These are phyloP conservation scores for Actenoides lindsayi DNA, from an alignment of 2,113 vertebrate genomes.

Conservation along the genomic window DNA sequence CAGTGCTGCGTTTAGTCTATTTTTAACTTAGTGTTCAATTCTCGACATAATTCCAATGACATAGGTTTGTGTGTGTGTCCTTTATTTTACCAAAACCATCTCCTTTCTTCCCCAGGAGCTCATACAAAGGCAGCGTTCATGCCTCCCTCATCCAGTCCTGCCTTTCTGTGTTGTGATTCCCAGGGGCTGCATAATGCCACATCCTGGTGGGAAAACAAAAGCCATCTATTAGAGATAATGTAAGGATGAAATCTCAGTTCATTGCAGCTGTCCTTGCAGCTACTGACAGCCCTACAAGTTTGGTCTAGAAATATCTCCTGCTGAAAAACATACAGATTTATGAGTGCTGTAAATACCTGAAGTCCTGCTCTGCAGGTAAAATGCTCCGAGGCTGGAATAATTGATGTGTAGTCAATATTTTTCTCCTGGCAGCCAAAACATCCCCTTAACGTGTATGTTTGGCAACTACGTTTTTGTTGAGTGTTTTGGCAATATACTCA, in stretches of 20 bases:
- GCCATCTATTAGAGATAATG: conserved; percentile 29
- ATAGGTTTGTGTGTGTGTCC: background rate
- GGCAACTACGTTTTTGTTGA: background rate
- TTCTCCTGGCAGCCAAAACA: background rate
- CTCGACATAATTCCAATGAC: background rate
- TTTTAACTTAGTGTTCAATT: conserved; percentile 31
- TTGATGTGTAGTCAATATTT: background rate
- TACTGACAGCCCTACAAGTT: background rate
- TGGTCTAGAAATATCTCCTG: background rate
- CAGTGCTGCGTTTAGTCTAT: background rate
- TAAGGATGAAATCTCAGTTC: background rate
- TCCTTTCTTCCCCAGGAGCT: background rate
- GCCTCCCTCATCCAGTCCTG: background rate
- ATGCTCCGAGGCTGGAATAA: background rate
- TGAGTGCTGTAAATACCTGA: background rate
- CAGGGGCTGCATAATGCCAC: background rate
- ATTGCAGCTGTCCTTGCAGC: conserved; percentile 43
- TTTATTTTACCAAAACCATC: background rate
- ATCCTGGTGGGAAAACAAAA: conserved; percentile 60
- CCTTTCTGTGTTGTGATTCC: conserved; percentile 49
- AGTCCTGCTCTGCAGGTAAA: background rate
- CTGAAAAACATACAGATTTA: background rate
- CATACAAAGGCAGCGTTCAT: conserved; percentile 55
- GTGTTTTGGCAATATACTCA: background rate
- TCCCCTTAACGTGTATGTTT: background rate